Evolutionary conservation across 2,797 vertebrate genomes (phyloP).

Genomic region (Tapirus indicus): DNA sequence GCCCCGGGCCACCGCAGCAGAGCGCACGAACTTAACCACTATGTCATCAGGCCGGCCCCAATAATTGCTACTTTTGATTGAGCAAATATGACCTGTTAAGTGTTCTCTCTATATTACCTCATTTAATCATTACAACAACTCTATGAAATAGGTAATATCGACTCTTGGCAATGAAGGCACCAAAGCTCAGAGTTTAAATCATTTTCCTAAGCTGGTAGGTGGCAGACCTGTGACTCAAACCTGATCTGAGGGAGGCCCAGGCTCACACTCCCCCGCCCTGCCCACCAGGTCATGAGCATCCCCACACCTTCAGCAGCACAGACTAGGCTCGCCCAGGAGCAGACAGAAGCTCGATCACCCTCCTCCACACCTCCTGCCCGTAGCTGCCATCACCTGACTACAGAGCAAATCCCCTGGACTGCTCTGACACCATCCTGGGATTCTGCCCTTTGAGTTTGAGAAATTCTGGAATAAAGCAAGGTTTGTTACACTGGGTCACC

Average conservation of each 20-base stretch:
- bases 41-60: no score
- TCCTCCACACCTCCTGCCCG: not conserved
- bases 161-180: not conserved
- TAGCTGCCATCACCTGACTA: rapidly evolving
- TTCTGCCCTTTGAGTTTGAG: not conserved
- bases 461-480: not conserved
- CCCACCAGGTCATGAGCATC: not conserved
- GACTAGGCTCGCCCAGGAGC: rapidly evolving
- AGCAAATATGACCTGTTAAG: not conserved
- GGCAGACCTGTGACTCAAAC: not conserved
- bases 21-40: no score
- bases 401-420: not conserved
- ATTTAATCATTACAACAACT: not conserved
- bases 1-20: no score
- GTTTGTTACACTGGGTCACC: not conserved
- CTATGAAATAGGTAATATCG: not conserved
- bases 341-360: rapidly evolving
- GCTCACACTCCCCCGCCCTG: rapidly evolving
- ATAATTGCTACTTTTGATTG: not conserved
- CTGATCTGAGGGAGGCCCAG: rapidly evolving
- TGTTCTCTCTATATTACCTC: not conserved
- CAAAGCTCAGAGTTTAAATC: not conserved
- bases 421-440: not conserved
- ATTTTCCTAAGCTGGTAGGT: not conserved
- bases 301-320: rapidly evolving